A percentile compares a stretch with the other conserved stretches of the same genome.
These are phyloP conservation scores for Accipiter virgatus DNA, from an alignment of 2,113 vertebrate species.

Conservation along the genomic window DNA sequence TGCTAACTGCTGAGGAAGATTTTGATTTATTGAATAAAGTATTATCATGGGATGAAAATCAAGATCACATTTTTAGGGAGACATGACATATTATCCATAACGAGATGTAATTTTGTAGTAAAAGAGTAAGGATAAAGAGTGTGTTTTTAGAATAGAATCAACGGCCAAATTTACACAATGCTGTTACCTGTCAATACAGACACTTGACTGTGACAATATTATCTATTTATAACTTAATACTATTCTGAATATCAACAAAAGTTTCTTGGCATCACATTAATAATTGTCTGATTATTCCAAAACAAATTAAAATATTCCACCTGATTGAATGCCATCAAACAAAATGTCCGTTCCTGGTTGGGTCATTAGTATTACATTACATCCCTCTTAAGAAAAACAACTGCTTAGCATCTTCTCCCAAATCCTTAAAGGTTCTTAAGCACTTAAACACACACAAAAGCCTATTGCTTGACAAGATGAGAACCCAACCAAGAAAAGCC, in stretches of 20 bases:
- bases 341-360: background rate
- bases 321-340: background rate
- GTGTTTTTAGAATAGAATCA: background rate
- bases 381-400: background rate
- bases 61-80: conserved; percentile 27
- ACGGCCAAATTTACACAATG: background rate
- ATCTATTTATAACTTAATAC: background rate
- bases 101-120: background rate
- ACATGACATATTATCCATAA: conserved; percentile 13
- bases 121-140: background rate
- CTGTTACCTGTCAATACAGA: background rate
- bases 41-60: background rate
- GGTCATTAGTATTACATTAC: background rate
- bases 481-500: background rate
- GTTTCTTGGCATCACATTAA: background rate
- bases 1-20: background rate
- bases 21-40: conserved; percentile 28
- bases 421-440: background rate
- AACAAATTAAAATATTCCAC: background rate
- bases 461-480: background rate
- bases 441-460: background rate
- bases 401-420: background rate
- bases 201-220: background rate
- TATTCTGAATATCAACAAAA: background rate
- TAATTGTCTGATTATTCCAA: background rate